Percentiles rank a stretch among this genome's conserved stretches.
Conservation (phyloP, 2,797 vertebrate species). For the Apogon hyalosoma region DNA sequence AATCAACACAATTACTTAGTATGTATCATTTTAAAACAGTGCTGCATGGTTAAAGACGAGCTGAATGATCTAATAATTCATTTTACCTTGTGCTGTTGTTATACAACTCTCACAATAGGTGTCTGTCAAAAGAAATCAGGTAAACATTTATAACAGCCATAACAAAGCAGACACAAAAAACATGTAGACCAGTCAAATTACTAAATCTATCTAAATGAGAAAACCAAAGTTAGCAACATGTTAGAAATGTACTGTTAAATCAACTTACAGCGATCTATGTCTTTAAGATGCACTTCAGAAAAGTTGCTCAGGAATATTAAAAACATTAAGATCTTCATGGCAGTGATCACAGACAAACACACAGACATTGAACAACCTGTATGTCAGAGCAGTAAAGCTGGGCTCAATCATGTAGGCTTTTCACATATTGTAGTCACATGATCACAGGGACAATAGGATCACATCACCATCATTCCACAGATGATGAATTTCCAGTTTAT, state of each 20-base stretch:
- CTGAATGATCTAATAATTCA: constrained; percentile 1
- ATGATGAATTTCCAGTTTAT: constrained; percentile 57
- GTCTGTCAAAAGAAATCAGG: constrained; percentile 59
- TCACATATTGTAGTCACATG: constrained; percentile 52
- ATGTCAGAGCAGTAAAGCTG: neutral
- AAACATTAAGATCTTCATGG: constrained; percentile 53
- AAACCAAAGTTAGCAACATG: neutral
- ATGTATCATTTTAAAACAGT: neutral
- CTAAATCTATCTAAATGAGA: neutral
- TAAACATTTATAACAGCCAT: neutral
- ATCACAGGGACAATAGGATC: constrained; percentile 53
- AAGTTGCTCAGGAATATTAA: constrained; percentile 43
- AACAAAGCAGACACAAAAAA: neutral
- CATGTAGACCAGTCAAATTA: neutral
- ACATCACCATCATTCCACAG: constrained; percentile 57
- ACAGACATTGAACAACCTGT: neutral
- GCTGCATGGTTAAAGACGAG: neutral
- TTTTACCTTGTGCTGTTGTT: constrained; percentile 69
- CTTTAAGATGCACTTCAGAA: constrained; percentile 45
- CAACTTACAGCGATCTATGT: constrained; percentile 71
- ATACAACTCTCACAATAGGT: constrained; percentile 80
- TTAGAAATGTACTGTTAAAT: neutral
- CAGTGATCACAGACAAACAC: constrained; percentile 12
- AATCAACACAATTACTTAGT: neutral
- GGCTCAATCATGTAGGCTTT: constrained; percentile 14